phyloP scores from a whole-genome alignment of 2,113 vertebrate species.

The Alethe diademata region DNA sequence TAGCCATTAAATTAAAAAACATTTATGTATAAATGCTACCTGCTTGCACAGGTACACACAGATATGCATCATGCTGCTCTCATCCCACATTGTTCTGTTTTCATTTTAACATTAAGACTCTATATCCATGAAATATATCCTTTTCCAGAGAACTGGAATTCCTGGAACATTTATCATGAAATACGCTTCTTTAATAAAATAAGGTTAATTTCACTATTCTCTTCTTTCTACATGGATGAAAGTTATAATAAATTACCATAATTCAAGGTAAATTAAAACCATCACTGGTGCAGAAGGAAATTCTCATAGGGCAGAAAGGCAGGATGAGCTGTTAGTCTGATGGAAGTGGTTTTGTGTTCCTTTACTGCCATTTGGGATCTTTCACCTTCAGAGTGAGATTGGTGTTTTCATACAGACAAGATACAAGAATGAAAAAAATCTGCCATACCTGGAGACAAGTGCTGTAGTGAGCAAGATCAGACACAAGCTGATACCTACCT shows the following conservation, averaged over 20 bases:
- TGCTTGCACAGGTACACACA: background rate
- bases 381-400: background rate
- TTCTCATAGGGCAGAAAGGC: background rate
- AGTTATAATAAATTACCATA: background rate
- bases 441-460: background rate
- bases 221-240: background rate
- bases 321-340: background rate
- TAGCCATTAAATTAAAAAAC: background rate
- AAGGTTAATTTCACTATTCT: background rate
- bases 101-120: background rate
- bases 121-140: background rate
- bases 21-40: background rate
- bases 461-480: background rate
- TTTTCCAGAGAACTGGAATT: background rate
- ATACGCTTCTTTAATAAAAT: background rate
- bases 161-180: background rate
- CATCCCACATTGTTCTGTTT: background rate
- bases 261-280: background rate
- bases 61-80: background rate
- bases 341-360: background rate
- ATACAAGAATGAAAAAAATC: background rate
- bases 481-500: background rate
- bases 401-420: background rate
- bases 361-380: background rate
- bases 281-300: background rate